phyloP scores from a whole-genome alignment of 2,113 vertebrate genomes.

The Blennius ocellaris region DNA sequence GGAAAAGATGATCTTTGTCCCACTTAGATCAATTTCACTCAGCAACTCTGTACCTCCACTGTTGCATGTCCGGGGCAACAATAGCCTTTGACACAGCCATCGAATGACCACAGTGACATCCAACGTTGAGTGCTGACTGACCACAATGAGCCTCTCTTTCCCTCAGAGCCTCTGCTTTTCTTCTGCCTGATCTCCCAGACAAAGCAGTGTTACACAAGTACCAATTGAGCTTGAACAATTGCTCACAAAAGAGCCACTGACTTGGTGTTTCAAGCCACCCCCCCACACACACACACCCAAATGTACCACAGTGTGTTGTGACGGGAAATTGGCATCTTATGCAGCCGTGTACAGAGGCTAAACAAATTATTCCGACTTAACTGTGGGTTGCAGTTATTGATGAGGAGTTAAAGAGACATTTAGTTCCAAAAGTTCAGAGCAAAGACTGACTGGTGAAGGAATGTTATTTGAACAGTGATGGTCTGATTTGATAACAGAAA shows the following conservation, averaged over 20 bases:
- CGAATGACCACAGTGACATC: conserved; percentile 48
- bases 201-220: conserved; percentile 73
- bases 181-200: conserved; percentile 73
- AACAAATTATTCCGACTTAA: neutral
- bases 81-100: conserved; percentile 67
- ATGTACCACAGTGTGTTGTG: too few relatives aligned
- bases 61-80: conserved; percentile 62
- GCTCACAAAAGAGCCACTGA: conserved; percentile 72
- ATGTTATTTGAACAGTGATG: neutral
- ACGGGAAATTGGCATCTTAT: conserved; percentile 3
- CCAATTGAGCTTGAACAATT: conserved; percentile 79
- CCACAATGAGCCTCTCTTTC: conserved; percentile 70
- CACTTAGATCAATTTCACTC: conserved; percentile 74
- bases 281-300: too few relatives aligned
- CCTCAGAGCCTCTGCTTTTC: conserved; percentile 71
- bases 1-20: conserved; percentile 64
- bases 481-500: neutral
- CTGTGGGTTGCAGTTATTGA: neutral
- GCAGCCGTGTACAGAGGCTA: neutral
- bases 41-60: conserved; percentile 60
- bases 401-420: neutral
- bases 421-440: neutral
- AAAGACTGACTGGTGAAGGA: neutral
- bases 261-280: conserved; percentile 55
- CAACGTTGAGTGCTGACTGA: conserved; percentile 43